A percentile compares a stretch with the other conserved stretches of the same genome.
phyloP scores from a whole-genome alignment of 2,797 vertebrate genomes.

The Falco novaeseelandiae region DNA sequence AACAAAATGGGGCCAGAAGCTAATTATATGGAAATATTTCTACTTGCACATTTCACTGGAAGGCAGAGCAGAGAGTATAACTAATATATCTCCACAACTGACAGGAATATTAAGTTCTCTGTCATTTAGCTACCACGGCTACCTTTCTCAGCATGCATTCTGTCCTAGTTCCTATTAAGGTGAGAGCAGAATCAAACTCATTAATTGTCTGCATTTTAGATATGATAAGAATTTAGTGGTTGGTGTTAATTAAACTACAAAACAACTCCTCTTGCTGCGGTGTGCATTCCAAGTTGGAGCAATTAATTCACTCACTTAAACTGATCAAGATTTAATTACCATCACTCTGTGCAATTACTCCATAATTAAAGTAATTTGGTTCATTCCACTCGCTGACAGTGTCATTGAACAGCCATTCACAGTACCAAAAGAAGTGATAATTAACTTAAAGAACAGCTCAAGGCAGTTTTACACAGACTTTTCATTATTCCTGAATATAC shows the following conservation, averaged over 20 bases:
- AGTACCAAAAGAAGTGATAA: conserved; percentile 84
- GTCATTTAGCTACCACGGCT: conserved; percentile 37
- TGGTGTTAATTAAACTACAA: conserved; percentile 83
- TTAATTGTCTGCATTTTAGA: conserved; percentile 83
- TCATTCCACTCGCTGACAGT: conserved; percentile 86
- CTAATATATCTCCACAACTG: conserved; percentile 67
- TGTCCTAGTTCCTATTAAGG: conserved; percentile 80
- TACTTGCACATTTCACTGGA: conserved; percentile 76
- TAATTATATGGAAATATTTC: conserved; percentile 80
- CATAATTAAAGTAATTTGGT: conserved; percentile 98
- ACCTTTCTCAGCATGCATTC: conserved; percentile 77
- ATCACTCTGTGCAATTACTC: conserved; percentile 94
- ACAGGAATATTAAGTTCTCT: conserved; percentile 79
- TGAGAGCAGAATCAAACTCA: conserved; percentile 83
- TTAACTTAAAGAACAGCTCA: conserved; percentile 85
- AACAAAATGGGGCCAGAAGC: conserved; percentile 72
- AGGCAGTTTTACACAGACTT: conserved; percentile 75
- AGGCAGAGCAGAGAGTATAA: conserved; percentile 71
- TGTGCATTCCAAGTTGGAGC: conserved; percentile 90
- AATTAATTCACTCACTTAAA: conserved; percentile 97
- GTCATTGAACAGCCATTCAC: conserved; percentile 86
- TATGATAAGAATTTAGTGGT: conserved; percentile 82
- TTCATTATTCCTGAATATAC: conserved; percentile 70
- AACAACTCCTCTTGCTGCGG: conserved; percentile 80
- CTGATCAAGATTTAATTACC: conserved; percentile 99